These are phyloP conservation scores for Rhinella marina DNA, from an alignment of 2,797 vertebrate species.

Conservation along the genomic window DNA sequence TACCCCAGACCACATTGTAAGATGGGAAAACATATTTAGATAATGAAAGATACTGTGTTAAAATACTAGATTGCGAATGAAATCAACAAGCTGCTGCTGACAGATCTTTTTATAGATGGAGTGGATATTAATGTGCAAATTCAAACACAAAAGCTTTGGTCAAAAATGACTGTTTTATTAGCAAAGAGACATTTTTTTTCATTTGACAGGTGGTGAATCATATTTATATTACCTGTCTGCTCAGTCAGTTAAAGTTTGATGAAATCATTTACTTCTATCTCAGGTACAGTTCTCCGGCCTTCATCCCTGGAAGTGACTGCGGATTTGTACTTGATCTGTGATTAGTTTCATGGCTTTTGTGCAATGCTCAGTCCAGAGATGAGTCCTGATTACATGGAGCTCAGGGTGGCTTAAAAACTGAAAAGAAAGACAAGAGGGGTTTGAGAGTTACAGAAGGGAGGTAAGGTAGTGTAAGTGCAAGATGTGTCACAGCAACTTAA, in stretches of 20 bases:
- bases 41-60: too few species aligned
- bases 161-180: too few species aligned
- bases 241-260: conserved; percentile 27
- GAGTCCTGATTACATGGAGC: conserved; percentile 51
- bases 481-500: conserved; percentile 21
- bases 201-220: not conserved
- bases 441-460: not conserved
- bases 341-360: conserved; percentile 57
- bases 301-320: conserved; percentile 30
- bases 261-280: conserved; percentile 13
- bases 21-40: too few species aligned
- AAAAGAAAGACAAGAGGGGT: conserved; percentile 18
- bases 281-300: not conserved
- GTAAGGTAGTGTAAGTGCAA: not conserved
- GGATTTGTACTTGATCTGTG: conserved; percentile 54
- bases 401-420: conserved; percentile 31
- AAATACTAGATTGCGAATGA: too few species aligned
- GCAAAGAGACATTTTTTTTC: too few species aligned
- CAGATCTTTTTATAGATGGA: too few species aligned
- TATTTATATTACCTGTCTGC: not conserved
- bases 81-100: too few species aligned
- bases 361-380: conserved; percentile 33
- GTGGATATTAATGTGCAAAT: too few species aligned
- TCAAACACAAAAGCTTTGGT: too few species aligned
- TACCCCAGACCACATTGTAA: too few species aligned